Conservation (phyloP, 2,888 invertebrate genomes). For the Salpingus planirostris region DNA sequence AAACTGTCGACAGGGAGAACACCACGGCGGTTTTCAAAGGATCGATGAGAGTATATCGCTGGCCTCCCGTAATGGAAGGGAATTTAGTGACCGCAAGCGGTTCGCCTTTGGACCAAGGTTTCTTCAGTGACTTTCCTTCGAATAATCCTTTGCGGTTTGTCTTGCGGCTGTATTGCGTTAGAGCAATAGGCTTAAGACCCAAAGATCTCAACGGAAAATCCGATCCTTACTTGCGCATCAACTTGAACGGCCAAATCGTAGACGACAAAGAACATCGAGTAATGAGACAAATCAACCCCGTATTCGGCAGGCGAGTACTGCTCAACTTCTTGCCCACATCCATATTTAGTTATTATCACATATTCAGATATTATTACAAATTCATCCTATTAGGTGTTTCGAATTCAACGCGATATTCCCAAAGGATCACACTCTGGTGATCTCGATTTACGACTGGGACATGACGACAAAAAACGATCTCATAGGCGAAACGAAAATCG, state of each 20-base stretch:
- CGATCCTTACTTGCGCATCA: slow-evolving; percentile 68
- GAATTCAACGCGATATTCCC: slow-evolving; percentile 67
- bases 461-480: slow-evolving; percentile 59
- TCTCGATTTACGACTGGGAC: slow-evolving; percentile 72
- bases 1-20: slow-evolving; percentile 42
- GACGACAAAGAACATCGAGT: slow-evolving; percentile 63
- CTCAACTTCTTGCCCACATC: slow-evolving; percentile 1
- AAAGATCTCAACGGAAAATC: slow-evolving; percentile 62
- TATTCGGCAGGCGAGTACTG: slow-evolving; percentile 69
- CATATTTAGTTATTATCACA: slow-evolving; percentile 34
- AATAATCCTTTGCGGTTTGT: slow-evolving; percentile 55
- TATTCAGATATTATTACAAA: no score
- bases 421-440: slow-evolving; percentile 61
- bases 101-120: slow-evolving; percentile 48
- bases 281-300: slow-evolving; percentile 67
- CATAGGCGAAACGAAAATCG: slow-evolving; percentile 77
- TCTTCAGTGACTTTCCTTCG: slow-evolving; percentile 52
- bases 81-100: slow-evolving; percentile 44
- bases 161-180: slow-evolving; percentile 69
- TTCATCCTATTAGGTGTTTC: slow-evolving; percentile 58
- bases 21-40: slow-evolving; percentile 35
- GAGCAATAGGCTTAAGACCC: slow-evolving; percentile 61
- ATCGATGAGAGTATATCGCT: slow-evolving; percentile 50
- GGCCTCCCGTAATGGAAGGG: slow-evolving; percentile 50
- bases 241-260: slow-evolving; percentile 55